These are phyloP conservation scores for Harpagifer antarcticus DNA, from an alignment of 2,797 vertebrate species.

Conservation along the genomic window DNA sequence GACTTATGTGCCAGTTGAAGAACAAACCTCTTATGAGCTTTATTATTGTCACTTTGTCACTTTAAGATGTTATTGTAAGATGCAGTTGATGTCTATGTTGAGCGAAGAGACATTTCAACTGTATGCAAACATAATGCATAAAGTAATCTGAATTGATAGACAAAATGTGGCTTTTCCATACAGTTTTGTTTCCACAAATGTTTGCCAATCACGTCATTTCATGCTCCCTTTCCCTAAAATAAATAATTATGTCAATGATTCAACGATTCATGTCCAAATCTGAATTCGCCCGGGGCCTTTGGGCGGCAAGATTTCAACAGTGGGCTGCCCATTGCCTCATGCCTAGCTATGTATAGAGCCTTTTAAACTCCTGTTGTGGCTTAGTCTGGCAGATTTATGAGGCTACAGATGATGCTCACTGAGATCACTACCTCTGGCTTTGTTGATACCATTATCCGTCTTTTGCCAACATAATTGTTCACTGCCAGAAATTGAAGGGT, in stretches of 20 bases:
- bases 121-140: too few species aligned
- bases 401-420: constrained; percentile 42
- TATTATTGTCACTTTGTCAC: too few species aligned
- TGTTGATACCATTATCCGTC: constrained; percentile 48
- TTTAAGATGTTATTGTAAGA: too few species aligned
- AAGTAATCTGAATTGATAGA: not conserved
- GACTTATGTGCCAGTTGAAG: too few species aligned
- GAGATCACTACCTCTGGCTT: constrained; percentile 44
- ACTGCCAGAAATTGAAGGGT: constrained; percentile 10
- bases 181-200: too few species aligned
- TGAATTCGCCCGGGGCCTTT: constrained; percentile 18
- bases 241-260: not conserved
- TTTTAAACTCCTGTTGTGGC: constrained; percentile 53
- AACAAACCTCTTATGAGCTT: too few species aligned
- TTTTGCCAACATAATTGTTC: constrained; percentile 37
- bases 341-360: constrained; percentile 63
- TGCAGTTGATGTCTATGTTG: too few species aligned
- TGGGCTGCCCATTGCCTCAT: constrained; percentile 63
- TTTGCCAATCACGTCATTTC: not conserved
- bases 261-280: constrained; percentile 19
- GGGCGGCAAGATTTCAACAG: constrained; percentile 32
- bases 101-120: too few species aligned
- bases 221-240: not conserved
- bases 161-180: too few species aligned
- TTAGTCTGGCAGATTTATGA: constrained; percentile 56